These are phyloP conservation scores for Hydra vulgaris DNA, from an alignment of 30 jellyfish, hydroid and myxozoan species.

Conservation along the genomic window DNA sequence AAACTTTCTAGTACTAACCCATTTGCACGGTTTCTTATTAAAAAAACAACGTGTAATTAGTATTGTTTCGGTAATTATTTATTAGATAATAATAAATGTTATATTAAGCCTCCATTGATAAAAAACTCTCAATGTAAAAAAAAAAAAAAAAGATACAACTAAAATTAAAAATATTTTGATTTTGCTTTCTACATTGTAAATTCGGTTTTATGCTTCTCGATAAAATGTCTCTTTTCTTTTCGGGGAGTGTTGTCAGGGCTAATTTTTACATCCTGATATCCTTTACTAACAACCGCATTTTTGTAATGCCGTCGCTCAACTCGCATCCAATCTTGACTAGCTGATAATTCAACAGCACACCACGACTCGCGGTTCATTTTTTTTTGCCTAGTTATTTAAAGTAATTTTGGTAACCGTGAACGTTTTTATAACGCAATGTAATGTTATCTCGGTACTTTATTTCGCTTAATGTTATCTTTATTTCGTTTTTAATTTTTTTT, in stretches of 20 bases:
- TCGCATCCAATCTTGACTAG: conserved; percentile 95
- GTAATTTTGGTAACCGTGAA: no score
- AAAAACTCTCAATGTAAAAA: neutral
- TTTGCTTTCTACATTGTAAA: neutral
- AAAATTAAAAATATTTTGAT: no score
- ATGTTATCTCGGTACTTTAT: no score
- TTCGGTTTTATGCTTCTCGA: conserved; percentile 45
- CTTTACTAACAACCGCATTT: conserved; percentile 37
- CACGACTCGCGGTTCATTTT: conserved; percentile 87
- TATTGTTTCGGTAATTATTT: no score
- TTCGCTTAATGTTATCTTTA: no score
- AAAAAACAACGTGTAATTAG: no score
- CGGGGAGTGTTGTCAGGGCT: conserved; percentile 39
- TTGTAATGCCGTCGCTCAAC: conserved; percentile 74
- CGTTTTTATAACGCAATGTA: no score
- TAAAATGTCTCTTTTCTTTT: conserved; percentile 75
- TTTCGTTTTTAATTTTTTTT: no score
- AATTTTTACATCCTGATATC: neutral
- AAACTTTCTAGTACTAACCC: no score
- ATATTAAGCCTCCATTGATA: no score
- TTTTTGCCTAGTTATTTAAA: neutral
- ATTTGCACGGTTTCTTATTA: no score
- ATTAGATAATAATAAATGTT: no score
- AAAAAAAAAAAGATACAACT: neutral
- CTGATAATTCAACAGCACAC: conserved; percentile 83